A percentile compares a stretch with the other conserved stretches of the same genome.
phyloP scores from a whole-genome alignment of 2,888 invertebrate species.

The Lycia hirtaria region DNA sequence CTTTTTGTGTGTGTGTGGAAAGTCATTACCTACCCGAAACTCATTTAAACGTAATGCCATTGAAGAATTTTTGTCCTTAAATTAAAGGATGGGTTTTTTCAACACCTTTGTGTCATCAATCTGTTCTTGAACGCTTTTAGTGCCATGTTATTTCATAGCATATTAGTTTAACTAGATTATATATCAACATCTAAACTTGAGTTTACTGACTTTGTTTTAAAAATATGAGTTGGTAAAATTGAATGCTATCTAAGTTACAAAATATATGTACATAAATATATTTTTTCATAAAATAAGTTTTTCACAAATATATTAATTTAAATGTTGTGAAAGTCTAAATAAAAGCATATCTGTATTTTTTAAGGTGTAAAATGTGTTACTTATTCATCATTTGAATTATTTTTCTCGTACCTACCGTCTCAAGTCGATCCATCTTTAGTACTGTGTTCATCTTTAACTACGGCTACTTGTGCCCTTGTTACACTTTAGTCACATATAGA shows the following conservation, averaged over 20 bases:
- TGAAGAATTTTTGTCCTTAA: conserved; percentile 71
- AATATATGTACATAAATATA: no score
- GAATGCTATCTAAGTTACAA: no score
- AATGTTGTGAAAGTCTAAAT: no score
- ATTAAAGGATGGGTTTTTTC: conserved; percentile 78
- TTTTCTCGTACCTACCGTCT: no score
- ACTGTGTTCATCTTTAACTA: conserved; percentile 66
- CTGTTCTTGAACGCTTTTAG: conserved; percentile 66
- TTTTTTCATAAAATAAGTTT: no score
- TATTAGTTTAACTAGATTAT: conserved; percentile 8
- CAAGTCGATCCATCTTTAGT: neutral
- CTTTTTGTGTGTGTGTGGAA: conserved; percentile 66
- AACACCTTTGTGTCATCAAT: conserved; percentile 74
- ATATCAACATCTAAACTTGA: conserved; percentile 22
- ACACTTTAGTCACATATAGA: conserved; percentile 58
- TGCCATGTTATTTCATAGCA: conserved; percentile 63
- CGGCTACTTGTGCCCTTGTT: conserved; percentile 65
- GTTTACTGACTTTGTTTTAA: neutral
- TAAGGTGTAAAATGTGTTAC: no score
- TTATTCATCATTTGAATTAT: no score
- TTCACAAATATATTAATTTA: no score
- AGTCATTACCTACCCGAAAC: conserved; percentile 72
- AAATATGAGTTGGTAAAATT: no score
- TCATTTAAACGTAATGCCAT: conserved; percentile 70
- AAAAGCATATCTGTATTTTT: no score